phyloP scores from a whole-genome alignment of 2,113 vertebrate species.

The Dipodomys spectabilis region DNA sequence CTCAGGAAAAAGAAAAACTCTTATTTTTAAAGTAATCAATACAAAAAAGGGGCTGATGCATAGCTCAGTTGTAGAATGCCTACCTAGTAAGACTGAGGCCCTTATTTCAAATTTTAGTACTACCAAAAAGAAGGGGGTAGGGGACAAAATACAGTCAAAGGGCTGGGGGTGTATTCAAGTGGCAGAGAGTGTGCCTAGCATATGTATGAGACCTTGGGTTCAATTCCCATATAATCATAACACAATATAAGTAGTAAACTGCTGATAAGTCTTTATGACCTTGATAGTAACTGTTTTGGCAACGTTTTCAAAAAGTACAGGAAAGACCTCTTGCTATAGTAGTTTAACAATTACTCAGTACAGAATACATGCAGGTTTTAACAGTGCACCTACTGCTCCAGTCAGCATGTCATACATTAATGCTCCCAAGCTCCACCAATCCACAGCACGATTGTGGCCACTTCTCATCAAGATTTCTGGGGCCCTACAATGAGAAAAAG shows the following conservation, averaged over 20 bases:
- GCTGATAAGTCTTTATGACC: neutral
- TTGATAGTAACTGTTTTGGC: neutral
- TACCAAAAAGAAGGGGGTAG: too few relatives aligned
- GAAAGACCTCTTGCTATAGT: neutral
- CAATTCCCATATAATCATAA: neutral
- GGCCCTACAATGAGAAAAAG: conserved; percentile 90
- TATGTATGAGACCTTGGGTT: too few relatives aligned
- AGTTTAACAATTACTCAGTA: conserved; percentile 42
- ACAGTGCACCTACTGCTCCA: conserved; percentile 96
- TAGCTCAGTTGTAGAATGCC: too few relatives aligned
- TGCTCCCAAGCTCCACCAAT: conserved; percentile 99
- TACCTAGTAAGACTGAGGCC: too few relatives aligned
- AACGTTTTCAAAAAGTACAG: conserved; percentile 14
- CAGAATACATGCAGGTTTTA: conserved; percentile 86
- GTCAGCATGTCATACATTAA: conserved; percentile 99
- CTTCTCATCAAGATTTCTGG: conserved; percentile 99
- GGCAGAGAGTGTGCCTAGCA: too few relatives aligned
- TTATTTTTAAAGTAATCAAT: too few relatives aligned
- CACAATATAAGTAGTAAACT: conserved; percentile 4
- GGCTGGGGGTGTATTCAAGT: too few relatives aligned
- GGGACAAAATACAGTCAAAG: too few relatives aligned
- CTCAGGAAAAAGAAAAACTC: too few relatives aligned
- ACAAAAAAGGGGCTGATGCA: too few relatives aligned
- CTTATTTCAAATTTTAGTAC: too few relatives aligned
- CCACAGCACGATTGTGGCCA: conserved; percentile 98